Evolutionary conservation across 2,888 invertebrate genomes (phyloP), one percentile per base, ranked within the genome.

Genomic region (Drosophila macrothrix): DNA sequence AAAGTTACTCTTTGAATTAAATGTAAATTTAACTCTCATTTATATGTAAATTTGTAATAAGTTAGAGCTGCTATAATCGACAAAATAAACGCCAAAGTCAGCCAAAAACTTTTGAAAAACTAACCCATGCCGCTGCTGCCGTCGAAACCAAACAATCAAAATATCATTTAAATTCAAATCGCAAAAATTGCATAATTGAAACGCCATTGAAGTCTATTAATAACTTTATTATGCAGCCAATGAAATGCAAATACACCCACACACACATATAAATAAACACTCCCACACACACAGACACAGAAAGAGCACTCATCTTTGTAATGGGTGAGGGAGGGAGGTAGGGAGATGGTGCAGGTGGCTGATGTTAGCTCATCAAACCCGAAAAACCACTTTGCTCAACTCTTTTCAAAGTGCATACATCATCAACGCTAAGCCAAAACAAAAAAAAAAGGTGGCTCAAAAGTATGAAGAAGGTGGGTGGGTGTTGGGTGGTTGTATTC

Each of bases 141-240:
- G 22, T 55, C 55, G 14, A 80, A 76, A 46, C 76, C 69, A 86
- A 87, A 86, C 85, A 86, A 80, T 85, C 80, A 76, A 86, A 87
- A 87, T 86, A 85, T 87, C 85, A 85, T 84, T 87, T 75, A 76
- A 84, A 84, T 87, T 87, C 84, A 88, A 87, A 88, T 88, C 83
- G 88, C 86, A 84, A 80, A 80, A 87, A 88, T 80, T 88, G 88
- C 88, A 88, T 88, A 88, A 88, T 87, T 88, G 87, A 88, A 86
- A 83, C 68, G 78, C 86, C 83, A 87, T 87, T 83, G 85, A 87
- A 86, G 87, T 87, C 85, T 83, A 86, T 86, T 86, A 86, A 87
- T 86, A 86, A 86, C 87, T 86, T 83, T 83, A 85, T 86, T 83
- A 85, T 86, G 81, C 82, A 81, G 71, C 79, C 80, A 86, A 46